Evolutionary conservation across 1,140 invertebrate species (phyloP), one percentile per base, ranked within the genome.

Genomic region (Ruditapes philippinarum): DNA sequence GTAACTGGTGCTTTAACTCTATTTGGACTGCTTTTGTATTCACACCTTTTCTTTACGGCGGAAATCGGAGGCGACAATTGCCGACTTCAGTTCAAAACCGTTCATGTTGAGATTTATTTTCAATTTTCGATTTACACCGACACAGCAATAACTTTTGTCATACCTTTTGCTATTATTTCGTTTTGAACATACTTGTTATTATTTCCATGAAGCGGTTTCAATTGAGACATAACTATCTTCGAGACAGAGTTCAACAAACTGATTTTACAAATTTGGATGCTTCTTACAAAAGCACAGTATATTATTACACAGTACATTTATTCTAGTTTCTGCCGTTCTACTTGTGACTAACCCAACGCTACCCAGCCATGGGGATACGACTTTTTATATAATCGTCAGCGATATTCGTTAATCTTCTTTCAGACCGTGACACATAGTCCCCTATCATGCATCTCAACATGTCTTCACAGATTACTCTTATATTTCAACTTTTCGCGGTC

Each of bases 401-500:
- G 38, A 70, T 28, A 33, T 83, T 0, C 31, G n/a, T n/a, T n/a
- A n/a, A n/a, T n/a, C n/a, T 70, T 11, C 36, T 70, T 9, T 62
- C 57, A 31, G 19, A n/a, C n/a, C n/a, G 54, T 42, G 54, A 83
- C 33, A 25, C 62, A 1, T n/a, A n/a, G 28, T 68, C 17, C 28
- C 70, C 19, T 57, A 31, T 22, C 65, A 83, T 11, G 80, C 80
- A 17, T n/a, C n/a, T n/a, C 90, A 91, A 40, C 97, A 97, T 68
- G 95, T 96, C 82, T 95, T 94, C 88, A n/a, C 97, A 95, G 88
- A 95, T 96, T 28, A 96, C n/a, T 98, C 19, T 98, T 98, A 95
- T 97, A 98, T 92, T 97, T 97, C 22, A 98, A 98, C n/a, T n/a
- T 95, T 98, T 98, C 92, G 97, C 97, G 76, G 98, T 98, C 70